phyloP scores from a whole-genome alignment of 2,888 invertebrate species.

The Chloromyia formosa region DNA sequence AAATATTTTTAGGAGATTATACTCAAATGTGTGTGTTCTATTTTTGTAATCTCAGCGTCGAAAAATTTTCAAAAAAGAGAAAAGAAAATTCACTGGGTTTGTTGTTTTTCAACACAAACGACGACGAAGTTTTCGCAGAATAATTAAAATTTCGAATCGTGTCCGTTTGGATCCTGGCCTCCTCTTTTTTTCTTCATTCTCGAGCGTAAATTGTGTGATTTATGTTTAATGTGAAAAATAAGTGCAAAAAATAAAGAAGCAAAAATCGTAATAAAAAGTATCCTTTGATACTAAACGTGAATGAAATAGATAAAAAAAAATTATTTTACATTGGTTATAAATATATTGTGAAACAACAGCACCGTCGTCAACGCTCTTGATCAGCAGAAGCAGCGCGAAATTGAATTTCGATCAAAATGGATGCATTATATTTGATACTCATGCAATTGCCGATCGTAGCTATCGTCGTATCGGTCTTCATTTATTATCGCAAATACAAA shows the following conservation, averaged over 20 bases:
- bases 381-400: too few relatives aligned
- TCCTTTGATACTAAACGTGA: neutral
- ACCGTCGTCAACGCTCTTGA: too few relatives aligned
- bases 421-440: slow-evolving; percentile 30
- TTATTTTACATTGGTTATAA: too few relatives aligned
- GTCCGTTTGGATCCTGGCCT: too few relatives aligned
- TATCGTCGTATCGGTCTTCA: slow-evolving; percentile 24
- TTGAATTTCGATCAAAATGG: slow-evolving; percentile 27
- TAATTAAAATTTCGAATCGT: too few relatives aligned
- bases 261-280: too few relatives aligned
- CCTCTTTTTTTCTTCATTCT: neutral
- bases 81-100: neutral
- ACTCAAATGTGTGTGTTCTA: slow-evolving; percentile 18
- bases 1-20: neutral
- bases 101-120: neutral
- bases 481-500: slow-evolving; percentile 44
- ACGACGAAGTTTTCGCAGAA: too few relatives aligned
- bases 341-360: too few relatives aligned
- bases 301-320: neutral
- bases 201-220: slow-evolving; percentile 5
- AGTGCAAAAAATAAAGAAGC: too few relatives aligned
- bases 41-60: slow-evolving; percentile 21
- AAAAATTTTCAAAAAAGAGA: neutral
- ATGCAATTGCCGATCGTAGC: slow-evolving; percentile 44
- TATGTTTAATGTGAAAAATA: slow-evolving; percentile 1